Evolutionary conservation across 2,888 invertebrate species (phyloP), one percentile per base, ranked within the genome.

Genomic region (Abrostola triplasia): DNA sequence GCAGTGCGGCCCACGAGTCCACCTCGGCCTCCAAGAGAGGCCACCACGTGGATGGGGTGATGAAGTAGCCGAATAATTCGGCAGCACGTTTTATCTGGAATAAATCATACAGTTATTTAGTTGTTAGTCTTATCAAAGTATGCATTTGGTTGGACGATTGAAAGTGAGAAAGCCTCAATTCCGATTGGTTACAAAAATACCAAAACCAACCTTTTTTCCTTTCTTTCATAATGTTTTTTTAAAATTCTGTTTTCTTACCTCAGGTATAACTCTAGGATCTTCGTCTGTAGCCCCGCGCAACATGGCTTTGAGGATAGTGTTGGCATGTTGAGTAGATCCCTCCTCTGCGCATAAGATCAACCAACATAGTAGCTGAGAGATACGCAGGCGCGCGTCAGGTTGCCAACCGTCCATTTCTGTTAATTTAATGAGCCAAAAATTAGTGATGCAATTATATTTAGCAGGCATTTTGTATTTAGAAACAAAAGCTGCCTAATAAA

Each of bases 321-420:
- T 65, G 90, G 95, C 70, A 96, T 97, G 96, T 82, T 97, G 97
- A 0, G 97, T 97, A 57, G 96, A 91, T 55, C 96, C 96, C 54
- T 96, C 96, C 86, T 98, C 98, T 0, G 96, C 96, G 84, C 97
- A 96, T 37, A 97, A 89, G 55, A 97, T 90, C 62, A 98, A 86
- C 80, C 96, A 95, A 84, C 97, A 97, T 13, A 98, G 90, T 11
- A 98, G 92, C 81, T 97, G 97, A 0, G 97, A 96, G 24, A 97
- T 96, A 59, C 98, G 96, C 1, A 97, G 92, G 53, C 97, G 91
- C 0, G 96, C 95, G 64, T 95, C 95, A 0, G 94, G 95, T 81
- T 97, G 96, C 98, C 98, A 98, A 74, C 98, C 97, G 0, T 95
- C 95, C 79, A 98, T 94, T 87, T 98, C 98, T 84, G 89, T 24